Percentiles rank a stretch among this genome's conserved stretches.
Conservation (phyloP, 2,113 vertebrate genomes). For the Nycticorax nycticorax region DNA sequence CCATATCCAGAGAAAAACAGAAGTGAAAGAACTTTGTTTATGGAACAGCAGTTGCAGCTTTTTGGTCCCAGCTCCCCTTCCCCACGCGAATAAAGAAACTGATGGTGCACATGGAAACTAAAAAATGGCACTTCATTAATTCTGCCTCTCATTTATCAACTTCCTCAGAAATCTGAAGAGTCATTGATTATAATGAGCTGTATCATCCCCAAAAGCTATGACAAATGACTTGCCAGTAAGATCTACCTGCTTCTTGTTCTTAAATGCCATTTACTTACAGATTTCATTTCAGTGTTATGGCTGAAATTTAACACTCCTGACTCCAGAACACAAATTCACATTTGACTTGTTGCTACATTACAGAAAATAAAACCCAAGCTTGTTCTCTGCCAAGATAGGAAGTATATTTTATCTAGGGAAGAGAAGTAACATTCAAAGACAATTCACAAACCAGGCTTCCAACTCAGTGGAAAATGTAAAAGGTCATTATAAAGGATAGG, state of each 20-base stretch:
- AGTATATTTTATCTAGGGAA: background rate
- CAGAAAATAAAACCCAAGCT: background rate
- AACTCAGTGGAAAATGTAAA: background rate
- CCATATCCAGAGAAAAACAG: background rate
- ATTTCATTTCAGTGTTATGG: background rate
- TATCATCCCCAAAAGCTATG: slow-evolving; percentile 23
- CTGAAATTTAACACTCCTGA: background rate
- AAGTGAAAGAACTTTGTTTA: background rate
- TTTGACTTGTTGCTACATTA: background rate
- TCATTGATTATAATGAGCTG: slow-evolving; percentile 35
- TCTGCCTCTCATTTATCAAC: background rate
- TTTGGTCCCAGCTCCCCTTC: background rate
- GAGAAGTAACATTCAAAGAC: background rate
- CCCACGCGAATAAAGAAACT: background rate
- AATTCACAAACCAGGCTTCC: background rate
- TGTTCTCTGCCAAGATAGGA: background rate
- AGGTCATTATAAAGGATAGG: background rate
- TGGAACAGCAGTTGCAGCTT: background rate
- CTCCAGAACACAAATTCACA: background rate
- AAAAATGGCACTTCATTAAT: background rate
- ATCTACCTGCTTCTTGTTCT: background rate
- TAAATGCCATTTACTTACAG: background rate
- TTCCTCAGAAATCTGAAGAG: slow-evolving; percentile 47
- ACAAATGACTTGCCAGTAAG: slow-evolving; percentile 7
- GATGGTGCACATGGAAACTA: background rate